These are phyloP conservation scores for Acheta domesticus DNA, from an alignment of 2,888 invertebrate species.

Conservation along the genomic window DNA sequence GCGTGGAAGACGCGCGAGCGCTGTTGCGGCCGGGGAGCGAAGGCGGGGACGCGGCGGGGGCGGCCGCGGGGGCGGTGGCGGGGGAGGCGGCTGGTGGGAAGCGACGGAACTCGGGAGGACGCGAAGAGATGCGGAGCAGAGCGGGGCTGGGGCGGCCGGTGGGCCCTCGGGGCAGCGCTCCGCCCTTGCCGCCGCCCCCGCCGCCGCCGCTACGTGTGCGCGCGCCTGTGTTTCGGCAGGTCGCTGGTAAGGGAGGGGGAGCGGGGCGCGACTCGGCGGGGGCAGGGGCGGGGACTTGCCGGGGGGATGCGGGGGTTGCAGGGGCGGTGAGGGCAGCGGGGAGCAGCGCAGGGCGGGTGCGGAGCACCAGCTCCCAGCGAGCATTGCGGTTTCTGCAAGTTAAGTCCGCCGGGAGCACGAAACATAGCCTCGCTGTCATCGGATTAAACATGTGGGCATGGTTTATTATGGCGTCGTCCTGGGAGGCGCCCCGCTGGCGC, in stretches of 20 bases:
- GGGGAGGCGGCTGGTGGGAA: too few species aligned
- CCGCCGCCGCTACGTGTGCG: background rate
- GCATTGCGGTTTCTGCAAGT: conserved; percentile 18
- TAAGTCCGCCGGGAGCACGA: conserved; percentile 9
- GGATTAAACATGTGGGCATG: conserved; percentile 18
- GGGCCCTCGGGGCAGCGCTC: background rate
- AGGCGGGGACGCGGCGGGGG: too few species aligned
- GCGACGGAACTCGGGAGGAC: too few species aligned
- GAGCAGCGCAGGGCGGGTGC: background rate
- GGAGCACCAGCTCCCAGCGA: background rate
- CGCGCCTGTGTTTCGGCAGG: conserved; percentile 4
- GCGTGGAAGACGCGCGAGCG: too few species aligned
- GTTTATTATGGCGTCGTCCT: conserved; percentile 18
- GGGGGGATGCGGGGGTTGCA: background rate
- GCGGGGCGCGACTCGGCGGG: background rate
- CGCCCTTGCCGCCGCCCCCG: background rate
- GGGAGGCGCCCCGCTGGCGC: background rate
- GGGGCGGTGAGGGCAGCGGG: background rate
- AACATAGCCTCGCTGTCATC: conserved; percentile 10
- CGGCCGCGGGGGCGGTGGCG: too few species aligned
- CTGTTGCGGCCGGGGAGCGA: too few species aligned
- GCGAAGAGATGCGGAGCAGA: too few species aligned
- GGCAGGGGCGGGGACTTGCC: background rate
- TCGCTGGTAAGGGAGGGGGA: background rate
- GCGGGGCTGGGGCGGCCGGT: background rate